phyloP scores from a whole-genome alignment of 2,113 vertebrate species.

The Clarias batrachus region DNA sequence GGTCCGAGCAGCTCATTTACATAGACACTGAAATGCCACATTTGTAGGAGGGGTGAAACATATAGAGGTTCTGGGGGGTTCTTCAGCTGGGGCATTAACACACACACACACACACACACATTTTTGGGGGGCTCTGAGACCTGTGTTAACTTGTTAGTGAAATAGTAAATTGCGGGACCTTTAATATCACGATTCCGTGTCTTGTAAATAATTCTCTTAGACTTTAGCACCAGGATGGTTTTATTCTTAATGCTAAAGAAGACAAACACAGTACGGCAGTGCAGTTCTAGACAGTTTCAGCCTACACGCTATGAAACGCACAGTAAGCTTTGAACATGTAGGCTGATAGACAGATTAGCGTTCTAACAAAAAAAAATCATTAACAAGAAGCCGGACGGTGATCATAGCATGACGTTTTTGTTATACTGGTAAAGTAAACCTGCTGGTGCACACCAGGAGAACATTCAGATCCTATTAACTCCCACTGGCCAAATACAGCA shows the following conservation, averaged over 20 bases:
- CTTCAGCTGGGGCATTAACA: no score
- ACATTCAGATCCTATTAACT: conserved; percentile 13
- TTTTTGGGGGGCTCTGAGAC: no score
- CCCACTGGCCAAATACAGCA: conserved; percentile 13
- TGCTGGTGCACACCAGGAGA: neutral
- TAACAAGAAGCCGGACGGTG: neutral
- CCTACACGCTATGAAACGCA: neutral
- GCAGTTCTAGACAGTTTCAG: neutral
- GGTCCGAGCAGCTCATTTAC: no score
- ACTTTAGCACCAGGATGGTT: neutral
- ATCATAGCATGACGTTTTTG: conserved; percentile 2
- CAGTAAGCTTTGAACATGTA: neutral
- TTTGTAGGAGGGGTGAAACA: no score
- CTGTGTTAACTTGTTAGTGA: no score
- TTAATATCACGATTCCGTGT: no score
- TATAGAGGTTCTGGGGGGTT: no score
- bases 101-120: no score
- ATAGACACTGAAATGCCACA: no score
- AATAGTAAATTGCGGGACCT: no score
- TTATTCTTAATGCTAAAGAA: no score
- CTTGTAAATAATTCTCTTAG: neutral
- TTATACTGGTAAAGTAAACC: conserved; percentile 6
- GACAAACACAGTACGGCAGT: neutral
- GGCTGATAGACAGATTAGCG: neutral
- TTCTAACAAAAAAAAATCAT: neutral